Conservation (phyloP, 2,113 vertebrate genomes). For the Otis tarda region DNA sequence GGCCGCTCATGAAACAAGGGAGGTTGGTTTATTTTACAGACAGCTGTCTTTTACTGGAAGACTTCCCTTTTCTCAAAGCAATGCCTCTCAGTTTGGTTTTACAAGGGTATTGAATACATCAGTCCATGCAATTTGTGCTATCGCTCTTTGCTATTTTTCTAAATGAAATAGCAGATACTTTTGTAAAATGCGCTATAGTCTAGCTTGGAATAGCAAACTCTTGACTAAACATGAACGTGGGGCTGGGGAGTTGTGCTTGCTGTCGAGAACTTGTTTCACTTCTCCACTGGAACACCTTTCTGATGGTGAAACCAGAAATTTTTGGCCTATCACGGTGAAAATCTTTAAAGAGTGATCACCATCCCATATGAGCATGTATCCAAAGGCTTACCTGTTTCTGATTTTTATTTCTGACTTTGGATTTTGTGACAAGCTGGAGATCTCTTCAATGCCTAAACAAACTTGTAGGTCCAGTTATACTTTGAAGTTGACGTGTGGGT, state of each 20-base stretch:
- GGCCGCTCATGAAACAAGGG: background rate
- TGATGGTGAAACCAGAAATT: background rate
- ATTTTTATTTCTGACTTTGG: background rate
- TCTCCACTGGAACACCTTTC: background rate
- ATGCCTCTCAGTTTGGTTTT: background rate
- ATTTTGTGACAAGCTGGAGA: background rate
- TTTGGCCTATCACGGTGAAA: background rate
- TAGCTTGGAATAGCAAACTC: background rate
- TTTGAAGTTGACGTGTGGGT: background rate
- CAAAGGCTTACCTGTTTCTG: background rate
- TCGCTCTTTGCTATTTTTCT: background rate
- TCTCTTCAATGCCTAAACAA: background rate
- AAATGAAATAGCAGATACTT: background rate
- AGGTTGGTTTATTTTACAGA: background rate
- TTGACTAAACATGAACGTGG: rapidly evolving
- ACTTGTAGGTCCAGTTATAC: background rate
- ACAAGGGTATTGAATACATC: background rate
- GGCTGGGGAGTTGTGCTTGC: background rate
- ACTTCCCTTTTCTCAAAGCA: background rate
- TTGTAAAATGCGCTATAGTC: background rate
- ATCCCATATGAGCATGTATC: background rate
- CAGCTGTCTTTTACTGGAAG: background rate
- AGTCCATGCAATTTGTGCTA: background rate
- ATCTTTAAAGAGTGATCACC: background rate
- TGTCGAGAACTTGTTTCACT: background rate